Base-by-base conservation (phyloP, 1,140 invertebrate genomes). In the Cyrtorhinus lividipennis region DNA sequence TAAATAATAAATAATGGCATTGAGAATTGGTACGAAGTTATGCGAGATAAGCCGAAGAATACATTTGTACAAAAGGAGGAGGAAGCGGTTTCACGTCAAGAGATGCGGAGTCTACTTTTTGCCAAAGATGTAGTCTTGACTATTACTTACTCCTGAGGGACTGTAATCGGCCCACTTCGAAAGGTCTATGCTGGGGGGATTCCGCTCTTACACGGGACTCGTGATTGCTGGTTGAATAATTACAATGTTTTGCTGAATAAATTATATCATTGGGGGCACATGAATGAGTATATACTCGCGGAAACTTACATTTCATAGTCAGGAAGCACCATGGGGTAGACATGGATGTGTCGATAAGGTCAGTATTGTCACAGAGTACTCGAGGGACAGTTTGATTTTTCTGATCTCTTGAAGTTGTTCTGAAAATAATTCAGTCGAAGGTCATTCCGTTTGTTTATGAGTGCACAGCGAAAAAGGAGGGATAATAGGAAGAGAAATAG, bases 281-380 rank as follows among this genome's bases (percentile, higher is more conserved):
- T n/a, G n/a, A n/a, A n/a, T n/a, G n/a, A n/a, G n/a, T n/a, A n/a
- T n/a, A n/a, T n/a, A n/a, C n/a, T n/a, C n/a, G n/a, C n/a, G n/a
- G n/a, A n/a, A n/a, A n/a, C 83, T 85, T 79, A 92, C 89, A 92
- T 83, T 81, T 91, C 88, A 71, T 92, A 87, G 77, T 93, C 90
- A 0, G 91, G 88, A 65, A 93, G 74, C 0, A 92, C 84, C 84
- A 96, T 93, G 0, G 94, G 92, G 74, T 95, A 92, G 15, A 92
- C 80, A 74, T 97, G 95, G 62, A 97, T 87, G 89, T 90, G 68
- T 91, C 87, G 59, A 95, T 88, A 48, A 92, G 78, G 73, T 96
- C 92, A 1, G 89, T 92, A 71, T 96, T 98, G 72, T 97, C 92
- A 73, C 95, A 99, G 60, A 98, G 87, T 27, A 98, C 76, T 61